Conservation (phyloP, 2,113 vertebrate species). For the Triplophysa tibetana region DNA sequence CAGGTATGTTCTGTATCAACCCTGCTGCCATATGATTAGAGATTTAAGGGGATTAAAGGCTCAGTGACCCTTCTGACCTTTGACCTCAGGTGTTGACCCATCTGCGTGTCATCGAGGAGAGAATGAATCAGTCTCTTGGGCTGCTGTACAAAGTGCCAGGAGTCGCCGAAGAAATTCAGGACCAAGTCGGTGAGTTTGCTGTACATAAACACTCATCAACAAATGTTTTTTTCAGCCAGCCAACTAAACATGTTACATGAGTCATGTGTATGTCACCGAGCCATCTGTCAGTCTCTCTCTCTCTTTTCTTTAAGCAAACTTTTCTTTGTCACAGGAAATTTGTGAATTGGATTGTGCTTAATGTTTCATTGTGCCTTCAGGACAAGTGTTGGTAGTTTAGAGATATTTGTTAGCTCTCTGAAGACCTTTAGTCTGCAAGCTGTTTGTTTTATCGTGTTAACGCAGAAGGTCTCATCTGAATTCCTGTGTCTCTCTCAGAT, state of each 20-base stretch:
- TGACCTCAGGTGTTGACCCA: slow-evolving; percentile 89
- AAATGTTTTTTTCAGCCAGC: no score
- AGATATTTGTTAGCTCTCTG: no score
- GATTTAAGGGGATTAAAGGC: slow-evolving; percentile 32
- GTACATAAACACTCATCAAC: not conserved
- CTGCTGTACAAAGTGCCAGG: slow-evolving; percentile 96
- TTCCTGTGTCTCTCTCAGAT: slow-evolving; percentile 65
- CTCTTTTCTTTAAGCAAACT: not conserved
- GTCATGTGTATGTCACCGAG: no score
- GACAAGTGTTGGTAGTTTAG: no score
- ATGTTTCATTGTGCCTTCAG: no score
- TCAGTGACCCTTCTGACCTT: slow-evolving; percentile 9
- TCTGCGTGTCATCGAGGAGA: slow-evolving; percentile 94
- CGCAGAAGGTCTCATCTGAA: not conserved
- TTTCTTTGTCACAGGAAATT: no score
- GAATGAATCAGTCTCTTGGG: slow-evolving; percentile 97
- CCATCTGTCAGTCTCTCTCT: not conserved
- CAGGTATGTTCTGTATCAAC: slow-evolving; percentile 67
- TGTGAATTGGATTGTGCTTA: no score
- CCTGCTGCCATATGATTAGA: not conserved
- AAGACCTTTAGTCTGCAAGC: no score
- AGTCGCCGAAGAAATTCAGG: slow-evolving; percentile 93
- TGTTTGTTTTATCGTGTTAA: not conserved
- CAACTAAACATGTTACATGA: no score
- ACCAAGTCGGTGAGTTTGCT: slow-evolving; percentile 90